Evolutionary conservation across 2,113 vertebrate species (phyloP).

Genomic region (Semicossyphus pulcher): DNA sequence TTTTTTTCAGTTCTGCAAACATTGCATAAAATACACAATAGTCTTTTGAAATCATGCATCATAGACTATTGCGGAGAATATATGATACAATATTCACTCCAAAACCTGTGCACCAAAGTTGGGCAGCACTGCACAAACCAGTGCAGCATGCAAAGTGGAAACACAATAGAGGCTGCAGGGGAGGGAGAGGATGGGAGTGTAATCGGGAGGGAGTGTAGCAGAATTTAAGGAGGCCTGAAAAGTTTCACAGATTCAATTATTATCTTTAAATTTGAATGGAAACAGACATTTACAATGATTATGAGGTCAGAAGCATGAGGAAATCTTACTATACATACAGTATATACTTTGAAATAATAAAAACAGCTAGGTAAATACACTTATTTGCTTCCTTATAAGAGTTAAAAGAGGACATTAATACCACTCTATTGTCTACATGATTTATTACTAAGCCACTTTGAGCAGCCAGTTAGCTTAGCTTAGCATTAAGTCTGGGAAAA

Average conservation of each 20-base stretch:
- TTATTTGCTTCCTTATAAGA: too few species aligned
- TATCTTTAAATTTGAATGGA: background rate
- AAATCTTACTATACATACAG: too few species aligned
- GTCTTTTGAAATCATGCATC: background rate
- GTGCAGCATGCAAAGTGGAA: slow-evolving; percentile 53
- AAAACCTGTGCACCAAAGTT: slow-evolving; percentile 18
- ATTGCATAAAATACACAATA: background rate
- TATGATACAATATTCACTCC: background rate
- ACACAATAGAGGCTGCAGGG: slow-evolving; percentile 47
- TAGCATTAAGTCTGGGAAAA: background rate
- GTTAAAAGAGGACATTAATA: too few species aligned
- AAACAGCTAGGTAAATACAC: too few species aligned
- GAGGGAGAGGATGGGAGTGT: slow-evolving; percentile 12
- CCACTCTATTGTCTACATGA: too few species aligned
- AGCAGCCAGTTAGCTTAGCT: too few species aligned
- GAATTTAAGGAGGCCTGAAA: slow-evolving; percentile 64
- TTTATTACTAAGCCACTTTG: too few species aligned
- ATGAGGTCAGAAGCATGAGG: background rate
- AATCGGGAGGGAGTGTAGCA: background rate
- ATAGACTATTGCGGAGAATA: background rate
- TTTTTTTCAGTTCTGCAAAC: background rate
- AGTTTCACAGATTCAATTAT: background rate
- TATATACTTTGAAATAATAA: too few species aligned
- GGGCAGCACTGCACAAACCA: slow-evolving; percentile 32
- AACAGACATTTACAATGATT: background rate